phyloP scores from a whole-genome alignment of 1,140 invertebrate genomes.

The Ganaspis sp. region DNA sequence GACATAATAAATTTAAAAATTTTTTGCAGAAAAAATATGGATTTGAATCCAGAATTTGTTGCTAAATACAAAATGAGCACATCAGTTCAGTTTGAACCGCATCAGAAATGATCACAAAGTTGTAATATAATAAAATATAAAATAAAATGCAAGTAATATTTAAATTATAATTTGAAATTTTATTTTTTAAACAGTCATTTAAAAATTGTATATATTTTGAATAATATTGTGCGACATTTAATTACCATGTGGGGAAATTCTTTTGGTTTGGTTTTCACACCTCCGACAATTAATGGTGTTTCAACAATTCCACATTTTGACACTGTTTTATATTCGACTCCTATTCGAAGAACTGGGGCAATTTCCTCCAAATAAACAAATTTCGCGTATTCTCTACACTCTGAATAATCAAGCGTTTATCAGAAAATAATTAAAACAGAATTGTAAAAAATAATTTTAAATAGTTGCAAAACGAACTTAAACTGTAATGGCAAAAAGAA shows the following conservation, averaged over 20 bases:
- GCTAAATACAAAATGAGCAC: no score
- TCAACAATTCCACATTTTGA: slow-evolving; percentile 67
- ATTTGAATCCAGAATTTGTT: no score
- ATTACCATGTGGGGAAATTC: slow-evolving; percentile 76
- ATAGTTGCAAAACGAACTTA: neutral
- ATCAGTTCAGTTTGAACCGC: no score
- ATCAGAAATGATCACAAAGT: no score
- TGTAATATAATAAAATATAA: no score
- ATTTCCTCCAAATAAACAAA: slow-evolving; percentile 57
- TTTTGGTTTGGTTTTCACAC: slow-evolving; percentile 58
- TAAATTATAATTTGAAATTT: slow-evolving; percentile 24
- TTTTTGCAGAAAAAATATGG: no score
- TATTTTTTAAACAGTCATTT: neutral
- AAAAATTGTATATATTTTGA: neutral
- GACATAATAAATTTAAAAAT: no score
- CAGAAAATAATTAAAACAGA: neutral
- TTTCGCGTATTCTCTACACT: slow-evolving; percentile 65
- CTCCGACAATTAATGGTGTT: slow-evolving; percentile 72
- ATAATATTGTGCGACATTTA: no score
- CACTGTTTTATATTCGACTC: slow-evolving; percentile 47
- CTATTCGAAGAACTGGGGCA: slow-evolving; percentile 57
- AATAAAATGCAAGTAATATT: no score
- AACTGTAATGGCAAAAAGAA: no score
- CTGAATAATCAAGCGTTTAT: slow-evolving; percentile 39
- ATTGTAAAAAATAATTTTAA: neutral